Evolutionary conservation across 1,140 invertebrate genomes (phyloP), one percentile per base, ranked within the genome.

Genomic region (Grapholita molesta): DNA sequence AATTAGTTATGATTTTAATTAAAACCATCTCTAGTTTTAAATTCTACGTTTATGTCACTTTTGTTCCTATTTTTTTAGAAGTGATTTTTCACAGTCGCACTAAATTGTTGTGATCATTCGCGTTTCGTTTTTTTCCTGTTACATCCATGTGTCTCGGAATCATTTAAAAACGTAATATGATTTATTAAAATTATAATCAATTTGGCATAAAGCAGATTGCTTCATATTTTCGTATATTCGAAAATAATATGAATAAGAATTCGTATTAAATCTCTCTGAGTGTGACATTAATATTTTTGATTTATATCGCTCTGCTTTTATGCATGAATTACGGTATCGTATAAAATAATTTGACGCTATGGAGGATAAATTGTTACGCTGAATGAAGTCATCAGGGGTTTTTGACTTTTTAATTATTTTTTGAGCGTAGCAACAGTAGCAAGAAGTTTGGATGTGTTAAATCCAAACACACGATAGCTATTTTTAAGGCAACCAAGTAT

Each of bases 221-320:
- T 83, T 77, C 72, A 74, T 85, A 85, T 88, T 85, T 85, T 83
- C 76, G 68, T 76, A 77, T 74, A 77, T 79, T 78, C 76, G n/a
- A n/a, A n/a, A n/a, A n/a, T 82, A 80, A 82, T 83, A 76, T 79
- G 73, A n/a, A n/a, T n/a, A n/a, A n/a, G n/a, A n/a, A 74, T 83
- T 82, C 72, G 78, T 78, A 77, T 80, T 77, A 83, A 75, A 74
- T 15, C 69, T 69, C 68, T 70, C 52, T 32, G 75, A 78, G 77
- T 78, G 75, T 25, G 75, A 67, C 69, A 67, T 66, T 74, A 76
- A 77, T 70, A 77, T 72, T 66, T 73, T 67, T 79, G 77, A 86
- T 83, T 83, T 84, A 85, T 79, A 35, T 61, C 42, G 53, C 28
- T 11, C 6, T 2, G 25, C 55, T 61, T 61, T 61, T 61, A 61